phyloP scores from a whole-genome alignment of 2,888 invertebrate species.

The Caenorhabditis drosophilae region DNA sequence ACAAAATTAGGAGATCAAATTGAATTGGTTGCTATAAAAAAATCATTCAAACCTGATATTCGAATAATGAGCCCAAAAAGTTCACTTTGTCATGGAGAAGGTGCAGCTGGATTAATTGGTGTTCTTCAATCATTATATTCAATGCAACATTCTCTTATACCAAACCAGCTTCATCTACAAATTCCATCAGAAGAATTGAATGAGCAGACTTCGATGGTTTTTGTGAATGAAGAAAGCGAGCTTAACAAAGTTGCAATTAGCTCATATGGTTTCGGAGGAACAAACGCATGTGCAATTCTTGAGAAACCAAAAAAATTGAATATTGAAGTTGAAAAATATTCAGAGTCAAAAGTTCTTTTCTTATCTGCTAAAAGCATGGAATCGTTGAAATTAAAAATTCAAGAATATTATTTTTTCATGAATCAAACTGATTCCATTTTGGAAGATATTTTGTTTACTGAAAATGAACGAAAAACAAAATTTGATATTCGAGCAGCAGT shows the following conservation, averaged over 20 bases:
- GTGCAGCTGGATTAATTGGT: constrained; percentile 47
- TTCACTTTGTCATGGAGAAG: constrained; percentile 50
- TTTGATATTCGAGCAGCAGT: constrained; percentile 40
- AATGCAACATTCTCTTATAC: constrained; percentile 39
- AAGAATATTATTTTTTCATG: constrained; percentile 34
- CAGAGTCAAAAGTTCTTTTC: constrained; percentile 33
- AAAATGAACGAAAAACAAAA: constrained; percentile 36
- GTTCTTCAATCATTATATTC: constrained; percentile 43
- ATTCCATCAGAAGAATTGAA: constrained; percentile 44
- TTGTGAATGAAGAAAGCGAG: constrained; percentile 46
- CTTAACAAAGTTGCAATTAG: constrained; percentile 40
- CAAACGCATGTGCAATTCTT: constrained; percentile 47
- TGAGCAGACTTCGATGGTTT: constrained; percentile 32
- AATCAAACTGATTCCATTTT: constrained; percentile 16
- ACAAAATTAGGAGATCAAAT: constrained; percentile 61
- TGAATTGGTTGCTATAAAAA: constrained; percentile 49
- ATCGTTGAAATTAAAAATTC: constrained; percentile 30
- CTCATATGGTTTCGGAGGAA: constrained; percentile 54
- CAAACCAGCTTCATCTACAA: constrained; percentile 49
- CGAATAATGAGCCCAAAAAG: constrained; percentile 32
- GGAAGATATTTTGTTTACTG: constrained; percentile 43
- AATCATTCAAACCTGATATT: constrained; percentile 37
- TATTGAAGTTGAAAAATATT: constrained; percentile 6
- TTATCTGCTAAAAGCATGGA: constrained; percentile 46
- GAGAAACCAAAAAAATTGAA: constrained; percentile 12